Base-by-base conservation (phyloP, 2,888 invertebrate genomes). In the Beris chalybata region DNA sequence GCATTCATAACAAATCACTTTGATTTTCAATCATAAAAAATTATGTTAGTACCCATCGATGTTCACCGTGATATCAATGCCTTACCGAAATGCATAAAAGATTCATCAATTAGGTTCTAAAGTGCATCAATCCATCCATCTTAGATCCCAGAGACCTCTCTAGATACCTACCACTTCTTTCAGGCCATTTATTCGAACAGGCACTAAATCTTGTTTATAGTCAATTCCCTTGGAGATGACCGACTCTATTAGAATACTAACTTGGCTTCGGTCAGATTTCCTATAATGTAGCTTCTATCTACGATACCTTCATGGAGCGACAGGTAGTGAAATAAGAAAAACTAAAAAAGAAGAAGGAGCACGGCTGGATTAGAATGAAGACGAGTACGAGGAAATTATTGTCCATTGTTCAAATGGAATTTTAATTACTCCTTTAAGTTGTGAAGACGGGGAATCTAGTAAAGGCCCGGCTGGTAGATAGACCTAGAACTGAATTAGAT, bases 351-450 rank as follows among this genome's bases (percentile, higher is more conserved):
- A 15, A 44, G 56, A 30, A 31, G 29, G 31, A 31, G 9, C 29
- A 29, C 12, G 13, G 29, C 22, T 53, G 9, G 29, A 6, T 15
- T 53, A 13, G 22, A 48, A 13, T 48, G 13, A n/a, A 59, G 31
- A 48, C 45, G 44, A 59, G 31, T 59, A 53, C 53, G 13, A 63
- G 63, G 53, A 63, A 63, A 63, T 63, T 31, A 59, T 48, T 29
- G 63, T 53, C 30, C 32, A 63, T 63, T 63, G 63, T 63, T 52
- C 32, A 63, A 63, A 63, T 63, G 63, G 63, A 63, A 63, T 63
- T 63, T 63, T 63, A 63, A 63, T 63, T 63, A 63, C 48, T 63
- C 63, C 29, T 52, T 63, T 59, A 32, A 57, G 32, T 56, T 43
- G 22, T n/a, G 6, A 5, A 12, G 54, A 54, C 31, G 32, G 30